Conservation (phyloP, 2,888 invertebrate genomes). For the Molanna angustata region DNA sequence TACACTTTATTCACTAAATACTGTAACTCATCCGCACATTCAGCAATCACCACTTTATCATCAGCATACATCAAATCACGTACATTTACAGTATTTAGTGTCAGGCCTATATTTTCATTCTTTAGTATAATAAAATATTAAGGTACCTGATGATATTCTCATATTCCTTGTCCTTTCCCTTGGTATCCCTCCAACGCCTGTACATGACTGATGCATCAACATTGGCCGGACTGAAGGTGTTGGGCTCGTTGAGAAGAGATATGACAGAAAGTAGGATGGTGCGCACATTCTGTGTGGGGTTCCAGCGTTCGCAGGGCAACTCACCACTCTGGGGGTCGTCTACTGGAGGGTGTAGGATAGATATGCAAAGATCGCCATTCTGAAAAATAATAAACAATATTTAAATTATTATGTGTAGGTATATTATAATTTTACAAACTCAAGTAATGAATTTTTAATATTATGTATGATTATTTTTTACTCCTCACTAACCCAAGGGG, state of each 20-base stretch:
- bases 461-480: no score
- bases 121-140: no score
- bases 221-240: constrained; percentile 99
- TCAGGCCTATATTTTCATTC: no score
- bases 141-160: constrained; percentile 98
- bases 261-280: constrained; percentile 98
- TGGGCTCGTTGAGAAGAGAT: constrained; percentile 97
- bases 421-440: background rate
- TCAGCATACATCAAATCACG: no score
- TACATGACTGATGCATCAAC: constrained; percentile 99
- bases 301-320: constrained; percentile 99
- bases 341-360: constrained; percentile 97
- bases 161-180: constrained; percentile 97
- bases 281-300: constrained; percentile 99
- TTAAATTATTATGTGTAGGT: background rate
- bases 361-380: constrained; percentile 99
- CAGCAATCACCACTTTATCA: no score
- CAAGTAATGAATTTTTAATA: no score
- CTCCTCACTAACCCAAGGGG: no score
- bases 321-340: constrained; percentile 99
- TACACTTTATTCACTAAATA: no score
- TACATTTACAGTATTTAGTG: no score
- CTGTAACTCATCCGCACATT: no score
- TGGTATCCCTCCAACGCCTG: constrained; percentile 96
- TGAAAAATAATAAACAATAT: constrained; percentile 43